Base-by-base conservation (phyloP, 2,888 invertebrate species). In the Elmis aenea region DNA sequence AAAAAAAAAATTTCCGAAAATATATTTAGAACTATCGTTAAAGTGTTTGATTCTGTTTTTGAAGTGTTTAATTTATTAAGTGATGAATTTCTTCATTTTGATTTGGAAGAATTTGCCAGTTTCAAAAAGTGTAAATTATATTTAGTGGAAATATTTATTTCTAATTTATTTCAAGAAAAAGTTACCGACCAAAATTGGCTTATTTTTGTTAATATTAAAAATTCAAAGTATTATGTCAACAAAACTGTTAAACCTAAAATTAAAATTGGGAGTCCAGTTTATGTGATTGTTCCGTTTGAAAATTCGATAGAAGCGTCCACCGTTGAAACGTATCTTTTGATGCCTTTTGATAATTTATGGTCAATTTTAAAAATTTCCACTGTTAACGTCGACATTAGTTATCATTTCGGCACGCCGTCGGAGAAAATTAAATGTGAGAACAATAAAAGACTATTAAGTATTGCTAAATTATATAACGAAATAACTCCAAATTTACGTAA, bases 141-240 rank as follows among this genome's bases (percentile, higher is more conserved):
- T 42, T 46, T 61, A 26, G 38, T 64, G 13, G 60, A 64, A 50
- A 35, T 62, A n/a, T 55, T 50, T 37, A 38, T 62, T 11, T 51
- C 59, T 8, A 51, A 55, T 15, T 29, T 46, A n/a, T 51, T 66
- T 20, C 42, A 55, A 13, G 45, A 55, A 26, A 59, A 54, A 45
- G 32, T 64, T 23, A 31, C 46, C 11, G 42, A 42, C 4, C 43
- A 51, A 15, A 51, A 53, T 21, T 62, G 63, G 52, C 32, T 54
- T 11, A 30, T 62, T 10, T 49, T 41, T 18, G 46, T 62, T 22
- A 39, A 43, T 28, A 30, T 62, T 18, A 46, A 22, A 15, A 46
- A 42, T 38, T 23, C 22, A 4, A 36, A 31, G 15, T 35, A 11
- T 10, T 29, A 31, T 26, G 38, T 45, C 10, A 39, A 25, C 33